phyloP scores from a whole-genome alignment of 2,797 vertebrate genomes.

The Phataginus tetradactyla region DNA sequence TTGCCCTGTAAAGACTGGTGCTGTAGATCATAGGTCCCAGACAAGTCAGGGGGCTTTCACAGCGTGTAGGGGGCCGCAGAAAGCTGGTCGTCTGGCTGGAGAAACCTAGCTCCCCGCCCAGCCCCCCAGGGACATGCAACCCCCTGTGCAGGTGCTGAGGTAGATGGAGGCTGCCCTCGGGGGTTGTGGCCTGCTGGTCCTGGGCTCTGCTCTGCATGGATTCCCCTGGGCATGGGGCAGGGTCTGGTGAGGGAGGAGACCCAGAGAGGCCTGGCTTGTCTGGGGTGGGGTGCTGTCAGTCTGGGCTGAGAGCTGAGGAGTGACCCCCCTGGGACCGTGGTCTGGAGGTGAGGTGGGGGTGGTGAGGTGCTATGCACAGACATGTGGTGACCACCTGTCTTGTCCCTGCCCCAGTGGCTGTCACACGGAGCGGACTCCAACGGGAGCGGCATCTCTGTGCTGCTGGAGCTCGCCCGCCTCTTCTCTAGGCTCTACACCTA shows the following conservation, averaged over 20 bases:
- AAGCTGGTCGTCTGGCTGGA: not conserved
- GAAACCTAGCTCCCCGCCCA: accelerated
- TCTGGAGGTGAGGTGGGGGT: accelerated
- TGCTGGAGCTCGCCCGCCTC: slow-evolving; percentile 96
- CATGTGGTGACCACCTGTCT: not conserved
- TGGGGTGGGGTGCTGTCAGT: accelerated
- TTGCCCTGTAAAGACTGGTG: not conserved
- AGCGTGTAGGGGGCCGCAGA: no score
- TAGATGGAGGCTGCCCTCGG: accelerated
- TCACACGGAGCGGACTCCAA: slow-evolving; percentile 98
- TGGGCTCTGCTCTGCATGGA: no score
- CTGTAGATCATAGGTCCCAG: accelerated
- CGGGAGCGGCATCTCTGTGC: slow-evolving; percentile 94
- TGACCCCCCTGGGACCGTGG: not conserved
- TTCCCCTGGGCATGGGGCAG: not conserved
- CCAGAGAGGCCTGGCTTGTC: not conserved
- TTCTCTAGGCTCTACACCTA: slow-evolving; percentile 98
- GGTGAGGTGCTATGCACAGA: accelerated
- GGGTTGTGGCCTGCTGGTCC: no score
- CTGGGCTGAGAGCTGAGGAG: not conserved
- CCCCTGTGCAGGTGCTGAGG: accelerated
- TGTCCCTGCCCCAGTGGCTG: slow-evolving; percentile 90
- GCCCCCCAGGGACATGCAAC: accelerated
- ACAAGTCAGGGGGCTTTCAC: accelerated
- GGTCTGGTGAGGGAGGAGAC: not conserved